phyloP scores from a whole-genome alignment of 2,113 vertebrate species.

The Chaetodon trifascialis region DNA sequence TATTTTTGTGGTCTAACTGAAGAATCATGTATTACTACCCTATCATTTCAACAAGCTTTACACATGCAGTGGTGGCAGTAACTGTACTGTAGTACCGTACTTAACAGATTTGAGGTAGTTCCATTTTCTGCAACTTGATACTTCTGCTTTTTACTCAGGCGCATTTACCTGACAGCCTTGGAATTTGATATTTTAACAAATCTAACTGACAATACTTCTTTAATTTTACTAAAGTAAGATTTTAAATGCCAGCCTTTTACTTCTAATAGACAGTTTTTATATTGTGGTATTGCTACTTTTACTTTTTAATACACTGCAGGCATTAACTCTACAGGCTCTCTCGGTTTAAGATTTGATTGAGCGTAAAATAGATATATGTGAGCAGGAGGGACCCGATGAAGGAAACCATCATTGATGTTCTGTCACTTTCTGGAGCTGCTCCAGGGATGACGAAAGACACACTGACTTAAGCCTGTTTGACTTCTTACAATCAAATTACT shows the following conservation, averaged over 20 bases:
- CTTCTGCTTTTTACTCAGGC: background rate
- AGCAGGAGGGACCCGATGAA: background rate
- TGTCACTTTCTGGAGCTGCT: slow-evolving; percentile 10
- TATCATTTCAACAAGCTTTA: background rate
- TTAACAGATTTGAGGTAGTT: background rate
- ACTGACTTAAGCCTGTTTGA: background rate
- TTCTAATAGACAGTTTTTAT: no score
- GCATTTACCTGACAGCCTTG: background rate
- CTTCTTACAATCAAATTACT: background rate
- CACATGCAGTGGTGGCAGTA: background rate
- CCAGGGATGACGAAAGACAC: slow-evolving; percentile 1
- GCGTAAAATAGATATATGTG: background rate
- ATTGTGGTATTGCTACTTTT: no score
- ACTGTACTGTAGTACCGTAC: background rate
- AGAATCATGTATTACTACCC: background rate
- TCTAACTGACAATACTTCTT: no score
- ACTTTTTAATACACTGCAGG: background rate
- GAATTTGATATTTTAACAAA: no score
- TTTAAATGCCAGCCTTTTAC: no score
- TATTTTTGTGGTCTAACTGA: background rate
- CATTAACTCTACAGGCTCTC: background rate
- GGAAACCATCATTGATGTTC: slow-evolving; percentile 31
- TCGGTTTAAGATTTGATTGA: background rate
- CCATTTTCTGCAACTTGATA: background rate
- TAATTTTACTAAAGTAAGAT: no score